Evolutionary conservation across 2,113 vertebrate genomes (phyloP), one percentile per base, ranked within the genome.

Genomic region (Lampris megalopsis): DNA sequence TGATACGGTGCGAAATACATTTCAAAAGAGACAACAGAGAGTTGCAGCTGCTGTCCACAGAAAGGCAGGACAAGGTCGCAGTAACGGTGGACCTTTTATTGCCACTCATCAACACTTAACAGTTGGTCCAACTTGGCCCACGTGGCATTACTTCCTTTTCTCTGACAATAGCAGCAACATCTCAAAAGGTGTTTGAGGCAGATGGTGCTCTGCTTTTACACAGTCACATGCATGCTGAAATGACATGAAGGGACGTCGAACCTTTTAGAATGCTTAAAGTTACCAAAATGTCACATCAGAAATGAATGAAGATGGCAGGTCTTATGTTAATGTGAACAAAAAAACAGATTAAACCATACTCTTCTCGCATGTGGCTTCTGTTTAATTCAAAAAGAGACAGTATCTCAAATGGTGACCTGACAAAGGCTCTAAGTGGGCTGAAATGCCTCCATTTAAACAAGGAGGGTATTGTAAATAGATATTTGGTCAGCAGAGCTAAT

Each of bases 1-100:
- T 81, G 84, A 90, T 65, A 65, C 24, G 60, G 75, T 81, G 80
- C 80, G 68, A 84, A 90, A 85, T 48, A 83, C 73, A 84, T 83
- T 54, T 87, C 73, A 79, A 85, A 80, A 70, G 84, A 36, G 53
- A 72, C 63, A 85, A 73, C 63, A 66, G 80, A 89, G 77, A 80
- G 79, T 56, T 41, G 68, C 88, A 90, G 86, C 91, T 90, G 91
- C 79, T 76, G 67, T 84, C 76, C 85, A 63, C 70, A 61, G 38
- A 57, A 47, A 60, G 62, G 58, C 83, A 89, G 90, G 86, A 88
- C 80, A 56, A 82, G 74, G 64, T 69, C 88, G 88, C 88, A 86
- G 91, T 88, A 86, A 48, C 87, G 90, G 84, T 83, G 87, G 63
- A 72, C 65, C 37, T 63, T 84, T 86, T 71, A 47, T 83, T 60